Base-by-base conservation (phyloP, 1,140 invertebrate species). In the Fopius arisanus region DNA sequence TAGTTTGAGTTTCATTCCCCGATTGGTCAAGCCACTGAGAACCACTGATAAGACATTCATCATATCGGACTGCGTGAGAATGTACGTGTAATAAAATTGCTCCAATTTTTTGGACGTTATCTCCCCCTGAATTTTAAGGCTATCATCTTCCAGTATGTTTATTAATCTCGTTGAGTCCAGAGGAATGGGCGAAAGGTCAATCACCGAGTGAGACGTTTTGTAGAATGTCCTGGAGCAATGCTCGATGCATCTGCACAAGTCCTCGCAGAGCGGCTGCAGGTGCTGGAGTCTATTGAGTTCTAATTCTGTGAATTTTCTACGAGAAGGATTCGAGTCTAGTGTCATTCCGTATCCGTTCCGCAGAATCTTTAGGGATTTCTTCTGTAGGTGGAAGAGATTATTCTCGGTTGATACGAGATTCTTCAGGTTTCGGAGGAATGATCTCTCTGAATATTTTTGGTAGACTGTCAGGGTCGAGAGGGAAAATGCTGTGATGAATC, bases 61-160 rank as follows among this genome's bases (percentile, higher is more conserved):
- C 79, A 82, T 80, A 67, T 88, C 85, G 10, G 86, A 88, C 73
- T 88, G 86, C 1, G 78, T 75, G 5, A 87, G 76, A 43, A 87
- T 78, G 72, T 82, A 88, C 6, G 67, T 83, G 63, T 86, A 82
- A 70, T 86, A 88, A n/a, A 82, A 75, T 75, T 70, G 81, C 85
- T 88, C 41, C 40, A 79, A 76, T 69, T 75, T 77, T 48, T 81
- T 74, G 77, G 82, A 82, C 23, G 82, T 80, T 28, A 86, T 75
- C 79, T 86, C 83, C 14, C 78, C 80, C 14, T 43, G 62, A 37
- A 78, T 43, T 29, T 67, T 33, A 68, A 85, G 83, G 16, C 70
- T 68, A n/a, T 77, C n/a, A 51, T 9, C 19, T 0, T 85, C 78
- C 69, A 85, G 80, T 62, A 62, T 51, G 4, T 82, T 85, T 66